Conservation (phyloP, 1,140 invertebrate genomes). For the Meloidogyne floridensis region DNA sequence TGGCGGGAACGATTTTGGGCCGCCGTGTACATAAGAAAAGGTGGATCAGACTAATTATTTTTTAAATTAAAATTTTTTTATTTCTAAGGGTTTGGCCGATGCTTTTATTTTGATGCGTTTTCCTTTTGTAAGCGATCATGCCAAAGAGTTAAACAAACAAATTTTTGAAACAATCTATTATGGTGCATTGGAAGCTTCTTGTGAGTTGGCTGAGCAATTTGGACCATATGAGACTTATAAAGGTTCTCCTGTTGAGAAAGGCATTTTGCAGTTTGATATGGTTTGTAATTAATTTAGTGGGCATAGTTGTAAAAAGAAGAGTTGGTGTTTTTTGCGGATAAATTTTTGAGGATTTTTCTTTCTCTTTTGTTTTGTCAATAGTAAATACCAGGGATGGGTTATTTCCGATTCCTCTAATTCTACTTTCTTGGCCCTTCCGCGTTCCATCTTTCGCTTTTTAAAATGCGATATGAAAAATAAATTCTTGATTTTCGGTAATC, state of each 20-base stretch:
- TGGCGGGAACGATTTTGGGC: too few relatives aligned
- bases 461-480: too few relatives aligned
- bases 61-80: constrained; percentile 68
- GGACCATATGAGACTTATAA: constrained; percentile 87
- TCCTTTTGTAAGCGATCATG: constrained; percentile 81
- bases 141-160: constrained; percentile 84
- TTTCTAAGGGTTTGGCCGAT: constrained; percentile 81
- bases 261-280: constrained; percentile 97
- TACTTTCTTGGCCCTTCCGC: too few relatives aligned
- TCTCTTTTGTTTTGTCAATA: too few relatives aligned
- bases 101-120: constrained; percentile 90
- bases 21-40: too few relatives aligned
- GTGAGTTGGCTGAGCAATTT: constrained; percentile 83
- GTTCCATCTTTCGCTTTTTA: too few relatives aligned
- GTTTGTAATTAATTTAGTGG: constrained; percentile 71
- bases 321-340: too few relatives aligned
- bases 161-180: constrained; percentile 99
- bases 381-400: too few relatives aligned
- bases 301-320: background rate
- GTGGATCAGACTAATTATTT: too few relatives aligned
- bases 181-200: constrained; percentile 90
- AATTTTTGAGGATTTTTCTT: too few relatives aligned
- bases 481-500: too few relatives aligned
- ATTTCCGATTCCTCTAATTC: too few relatives aligned
- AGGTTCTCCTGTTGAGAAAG: constrained; percentile 73